Base-by-base conservation (phyloP, 2,888 invertebrate species). In the Pantelozetes paolii region DNA sequence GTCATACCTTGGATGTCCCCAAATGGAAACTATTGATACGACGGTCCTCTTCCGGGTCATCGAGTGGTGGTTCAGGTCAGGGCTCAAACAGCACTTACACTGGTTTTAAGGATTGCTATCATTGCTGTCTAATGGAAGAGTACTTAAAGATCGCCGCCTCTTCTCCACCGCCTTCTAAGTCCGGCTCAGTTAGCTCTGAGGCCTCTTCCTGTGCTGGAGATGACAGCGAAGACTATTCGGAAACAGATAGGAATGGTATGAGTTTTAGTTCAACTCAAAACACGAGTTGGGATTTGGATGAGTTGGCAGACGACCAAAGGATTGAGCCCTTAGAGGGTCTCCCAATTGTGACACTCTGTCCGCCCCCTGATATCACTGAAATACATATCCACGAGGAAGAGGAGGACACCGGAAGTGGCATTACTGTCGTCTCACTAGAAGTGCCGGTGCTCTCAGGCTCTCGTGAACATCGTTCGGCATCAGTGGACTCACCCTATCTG, bases 401-500 rank as follows among this genome's bases (percentile, higher is more conserved):
- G 28, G 74, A 75, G n/a, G 72, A 75, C 50, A 71, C 26, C 18
- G 82, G 3, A 71, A 76, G 40, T 74, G 78, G 76, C 69, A 89
- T 90, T 9, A 86, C 88, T 76, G 89, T 90, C 79, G 89, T 90
- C 77, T 90, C 89, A 81, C 83, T 91, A 62, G 87, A 90, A 75
- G 92, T 92, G 76, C 92, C 92, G 54, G 91, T 92, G 80, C 82
- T 92, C 78, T 72, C 78, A 23, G 32, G 36, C 23, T 71, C 71
- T 5, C 90, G 89, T 81, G 86, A 92, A 32, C 92, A 92, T 81
- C 87, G 92, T 23, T 92, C 92, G 23, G 92, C 91, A 42, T 92
- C 92, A 0, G 91, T 93, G 1, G 92, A 92, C 81, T 91, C 92
- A 23, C 90, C 91, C 81, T 92, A 92, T 82, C 87, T 89, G 71